These are phyloP conservation scores for Terebella lapidaria DNA, from an alignment of 2,888 invertebrate species.

Conservation along the genomic window DNA sequence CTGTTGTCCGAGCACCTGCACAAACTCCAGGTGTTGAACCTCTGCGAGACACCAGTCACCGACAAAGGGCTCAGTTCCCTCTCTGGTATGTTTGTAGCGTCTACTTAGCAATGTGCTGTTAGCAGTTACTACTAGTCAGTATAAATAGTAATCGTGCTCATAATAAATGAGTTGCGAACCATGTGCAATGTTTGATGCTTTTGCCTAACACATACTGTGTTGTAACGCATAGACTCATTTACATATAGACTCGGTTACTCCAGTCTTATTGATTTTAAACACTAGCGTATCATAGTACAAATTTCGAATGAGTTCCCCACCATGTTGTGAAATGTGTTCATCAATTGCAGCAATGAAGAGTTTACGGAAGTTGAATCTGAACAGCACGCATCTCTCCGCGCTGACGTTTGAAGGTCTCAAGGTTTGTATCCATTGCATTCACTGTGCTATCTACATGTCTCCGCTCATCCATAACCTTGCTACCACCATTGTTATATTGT, in stretches of 20 bases:
- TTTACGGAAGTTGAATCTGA: slow-evolving; percentile 70
- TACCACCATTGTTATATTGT: not conserved
- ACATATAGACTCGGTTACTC: too few species aligned
- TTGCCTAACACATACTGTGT: too few species aligned
- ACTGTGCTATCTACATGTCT: too few species aligned
- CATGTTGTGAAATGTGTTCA: too few species aligned
- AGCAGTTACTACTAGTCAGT: not conserved
- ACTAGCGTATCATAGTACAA: too few species aligned
- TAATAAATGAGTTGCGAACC: too few species aligned
- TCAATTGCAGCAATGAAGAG: slow-evolving; percentile 65
- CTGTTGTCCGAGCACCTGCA: slow-evolving; percentile 74
- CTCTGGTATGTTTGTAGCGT: slow-evolving; percentile 60
- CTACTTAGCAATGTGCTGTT: not conserved
- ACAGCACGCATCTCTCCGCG: slow-evolving; percentile 73
- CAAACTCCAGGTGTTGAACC: slow-evolving; percentile 71
- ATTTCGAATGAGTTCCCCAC: too few species aligned
- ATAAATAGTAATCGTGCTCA: too few species aligned
- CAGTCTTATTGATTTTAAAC: too few species aligned
- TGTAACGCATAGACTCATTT: too few species aligned
- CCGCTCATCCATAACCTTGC: not conserved
- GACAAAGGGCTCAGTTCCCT: slow-evolving; percentile 73
- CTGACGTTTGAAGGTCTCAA: slow-evolving; percentile 70
- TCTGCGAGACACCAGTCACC: slow-evolving; percentile 77
- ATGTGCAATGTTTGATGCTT: not conserved
- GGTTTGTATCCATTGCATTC: slow-evolving; percentile 37